Percentiles rank a stretch among this genome's conserved stretches.
phyloP scores from a whole-genome alignment of 2,113 vertebrate genomes.

The Cranoglanis bouderius region DNA sequence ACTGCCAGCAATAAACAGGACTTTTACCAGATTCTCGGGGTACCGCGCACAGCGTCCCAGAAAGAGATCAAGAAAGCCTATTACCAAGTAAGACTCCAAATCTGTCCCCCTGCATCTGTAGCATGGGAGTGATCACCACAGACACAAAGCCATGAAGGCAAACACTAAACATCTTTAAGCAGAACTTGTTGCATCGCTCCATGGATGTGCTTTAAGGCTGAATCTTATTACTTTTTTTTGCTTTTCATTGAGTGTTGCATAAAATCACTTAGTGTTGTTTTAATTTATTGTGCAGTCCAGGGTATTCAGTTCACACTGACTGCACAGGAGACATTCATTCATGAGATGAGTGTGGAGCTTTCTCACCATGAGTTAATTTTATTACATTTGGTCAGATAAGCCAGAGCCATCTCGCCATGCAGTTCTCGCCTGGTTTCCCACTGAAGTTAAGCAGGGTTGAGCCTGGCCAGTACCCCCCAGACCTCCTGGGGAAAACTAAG shows the following conservation, averaged over 20 bases:
- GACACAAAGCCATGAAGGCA: neutral
- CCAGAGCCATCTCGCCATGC: too few species aligned
- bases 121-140: conserved; percentile 11
- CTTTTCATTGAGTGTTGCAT: neutral
- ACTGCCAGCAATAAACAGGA: conserved; percentile 79
- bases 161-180: neutral
- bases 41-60: conserved; percentile 84
- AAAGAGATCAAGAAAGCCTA: conserved; percentile 99
- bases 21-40: conserved; percentile 90
- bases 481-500: too few species aligned
- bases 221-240: neutral
- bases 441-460: too few species aligned
- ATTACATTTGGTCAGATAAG: too few species aligned
- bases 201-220: neutral
- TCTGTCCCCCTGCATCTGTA: neutral
- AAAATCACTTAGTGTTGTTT: neutral
- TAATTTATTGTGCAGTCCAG: neutral
- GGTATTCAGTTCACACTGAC: neutral
- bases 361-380: neutral
- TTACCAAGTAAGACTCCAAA: conserved; percentile 82
- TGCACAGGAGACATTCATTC: neutral
- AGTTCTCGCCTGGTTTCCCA: too few species aligned
- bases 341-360: neutral
- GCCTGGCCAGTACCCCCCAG: too few species aligned
- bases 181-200: neutral